Evolutionary conservation across 2,888 invertebrate genomes (phyloP).

Genomic region (Orthosia incerta): DNA sequence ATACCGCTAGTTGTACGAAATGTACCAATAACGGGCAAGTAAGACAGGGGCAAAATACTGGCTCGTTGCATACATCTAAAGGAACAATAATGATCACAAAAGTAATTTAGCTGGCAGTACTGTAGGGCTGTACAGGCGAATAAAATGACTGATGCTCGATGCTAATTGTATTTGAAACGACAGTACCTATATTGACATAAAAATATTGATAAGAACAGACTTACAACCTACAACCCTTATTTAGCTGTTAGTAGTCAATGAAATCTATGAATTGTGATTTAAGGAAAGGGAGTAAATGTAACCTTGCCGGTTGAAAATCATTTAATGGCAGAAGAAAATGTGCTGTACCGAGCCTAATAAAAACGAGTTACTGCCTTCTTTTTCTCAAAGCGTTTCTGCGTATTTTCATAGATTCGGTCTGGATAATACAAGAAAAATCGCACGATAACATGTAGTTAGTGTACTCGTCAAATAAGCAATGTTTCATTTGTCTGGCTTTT

Average conservation of each 20-base stretch:
- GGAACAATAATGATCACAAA: constrained; percentile 49
- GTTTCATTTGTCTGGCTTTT: too few species aligned
- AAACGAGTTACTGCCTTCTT: too few species aligned
- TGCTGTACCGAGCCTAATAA: too few species aligned
- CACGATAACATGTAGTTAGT: too few species aligned
- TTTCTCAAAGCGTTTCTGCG: too few species aligned
- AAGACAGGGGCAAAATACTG: constrained; percentile 7
- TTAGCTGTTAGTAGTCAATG: not conserved
- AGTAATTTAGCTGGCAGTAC: constrained; percentile 39
- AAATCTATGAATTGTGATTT: too few species aligned
- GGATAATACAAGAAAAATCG: too few species aligned
- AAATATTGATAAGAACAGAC: not conserved
- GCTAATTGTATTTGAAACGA: constrained; percentile 26
- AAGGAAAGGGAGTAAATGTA: too few species aligned
- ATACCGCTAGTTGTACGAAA: not conserved
- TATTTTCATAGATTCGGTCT: too few species aligned
- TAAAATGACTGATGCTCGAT: constrained; percentile 42
- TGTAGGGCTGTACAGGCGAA: constrained; percentile 27
- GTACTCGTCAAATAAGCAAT: too few species aligned
- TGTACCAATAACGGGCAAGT: not conserved
- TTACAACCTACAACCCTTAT: not conserved
- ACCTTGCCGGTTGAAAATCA: too few species aligned
- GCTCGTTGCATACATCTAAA: constrained; percentile 12
- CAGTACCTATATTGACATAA: not conserved
- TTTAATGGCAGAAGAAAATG: too few species aligned